Base-by-base conservation (phyloP, 2,113 vertebrate species). In the Ovibos moschatus region DNA sequence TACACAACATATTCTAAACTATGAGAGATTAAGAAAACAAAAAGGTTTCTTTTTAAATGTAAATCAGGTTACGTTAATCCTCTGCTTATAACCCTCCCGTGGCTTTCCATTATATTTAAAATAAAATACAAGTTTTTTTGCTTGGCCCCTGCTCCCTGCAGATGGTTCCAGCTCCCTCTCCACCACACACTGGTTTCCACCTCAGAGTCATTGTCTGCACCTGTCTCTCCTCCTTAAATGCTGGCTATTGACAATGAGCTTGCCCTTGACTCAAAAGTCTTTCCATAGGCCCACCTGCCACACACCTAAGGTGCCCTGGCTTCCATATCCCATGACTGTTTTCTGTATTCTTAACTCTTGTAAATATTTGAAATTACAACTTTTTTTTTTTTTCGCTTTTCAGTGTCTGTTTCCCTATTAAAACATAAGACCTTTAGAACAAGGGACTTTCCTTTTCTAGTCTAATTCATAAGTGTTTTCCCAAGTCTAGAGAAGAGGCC, bases 101-200 rank as follows among this genome's bases (percentile, higher is more conserved):
- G 60, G 40, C 84, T 96, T 96, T 71, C 25, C 30, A 57, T 60
- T 79, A 89, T 53, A 51, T 47, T 94, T 91, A 85, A 96, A 96
- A 88, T 43, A 85, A 88, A 94, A 85, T 7, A 71, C n/a, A 40
- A 33, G 3, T 74, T 62, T 57, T 33, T 81, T 90, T n/a, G 28
- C 27, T 74, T 74, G 36, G 55, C 2, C 17, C n/a, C 27, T 92
- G 28, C 55, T 58, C 30, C 62, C 30, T 84, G 60, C 60, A 43
- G 47, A 53, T 67, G 47, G 27, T 23, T n/a, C 12, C 16, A 28
- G 23, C 25, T 89, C 25, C 14, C 30, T 76, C 40, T 84, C 30
- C 2, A 30, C 14, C 40, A 62, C 36, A 87, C 8, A 62, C 10
- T 45, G 23, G 62, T 50, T 82, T 95, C 78, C 13, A 71, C 21